Evolutionary conservation across 2,113 vertebrate species (phyloP).

Genomic region (Myrmecophaga tridactyla): DNA sequence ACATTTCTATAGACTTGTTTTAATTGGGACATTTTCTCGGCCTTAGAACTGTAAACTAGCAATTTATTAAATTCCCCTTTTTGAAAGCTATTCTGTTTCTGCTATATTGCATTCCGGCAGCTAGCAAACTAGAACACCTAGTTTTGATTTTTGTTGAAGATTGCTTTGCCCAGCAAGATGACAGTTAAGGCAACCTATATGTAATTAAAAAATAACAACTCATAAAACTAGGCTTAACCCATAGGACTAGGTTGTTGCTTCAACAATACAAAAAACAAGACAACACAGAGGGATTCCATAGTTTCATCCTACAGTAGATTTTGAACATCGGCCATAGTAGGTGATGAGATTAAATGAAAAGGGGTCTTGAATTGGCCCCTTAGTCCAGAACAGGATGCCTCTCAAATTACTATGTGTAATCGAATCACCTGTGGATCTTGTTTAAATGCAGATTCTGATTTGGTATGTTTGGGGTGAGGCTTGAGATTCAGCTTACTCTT

Average conservation of each 20-base stretch:
- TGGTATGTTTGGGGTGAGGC: not conserved
- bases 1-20: no score
- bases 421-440: not conserved
- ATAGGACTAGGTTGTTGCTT: not conserved
- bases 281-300: not conserved
- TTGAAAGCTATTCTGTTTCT: no score
- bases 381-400: not conserved
- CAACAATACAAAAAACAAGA: not conserved
- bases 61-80: no score
- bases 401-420: not conserved
- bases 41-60: no score
- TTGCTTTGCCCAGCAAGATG: not conserved
- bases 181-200: not conserved
- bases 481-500: not conserved
- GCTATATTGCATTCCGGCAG: no score
- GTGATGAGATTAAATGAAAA: not conserved
- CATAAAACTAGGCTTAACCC: not conserved
- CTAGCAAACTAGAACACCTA: no score
- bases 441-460: not conserved
- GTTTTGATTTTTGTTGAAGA: not conserved
- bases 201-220: constrained; percentile 8
- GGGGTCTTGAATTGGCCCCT: not conserved
- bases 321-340: not conserved
- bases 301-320: not conserved
- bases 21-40: no score